Base-by-base conservation (phyloP, 2,888 invertebrate species). In the Lysandra bellargus region DNA sequence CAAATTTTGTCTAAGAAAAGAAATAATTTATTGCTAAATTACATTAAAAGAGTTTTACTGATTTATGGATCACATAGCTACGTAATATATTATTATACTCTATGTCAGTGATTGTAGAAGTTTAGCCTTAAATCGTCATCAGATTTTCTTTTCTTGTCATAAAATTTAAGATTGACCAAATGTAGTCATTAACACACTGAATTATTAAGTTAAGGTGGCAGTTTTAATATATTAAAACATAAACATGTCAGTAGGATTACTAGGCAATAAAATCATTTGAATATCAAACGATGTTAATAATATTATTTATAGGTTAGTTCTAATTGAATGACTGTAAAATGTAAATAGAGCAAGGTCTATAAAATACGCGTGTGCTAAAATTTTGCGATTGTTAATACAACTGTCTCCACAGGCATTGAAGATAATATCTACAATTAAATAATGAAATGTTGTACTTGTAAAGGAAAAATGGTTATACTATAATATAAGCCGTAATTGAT, bases 261-360 rank as follows among this genome's bases (percentile, higher is more conserved):
- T 57, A 14, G 53, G 57, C 33, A 76, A 76, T 76, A 57, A 57
- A 76, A 33, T 33, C 7, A 30, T 57, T 76, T 76, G 7, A 76
- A 76, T 57, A 33, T 76, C 57, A 44, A 75, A 75, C 14, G 12
- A 75, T 23, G 30, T 23, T 49, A 49, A 75, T 75, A 4, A 75
- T 75, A 44, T 49, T 44, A 75, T 44, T 75, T 12, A 75, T 75
- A 75, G 49, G 23, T 44, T 69, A 37, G 33, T 17, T 37, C 33
- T 33, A 37, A 69, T 37, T 69, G 14, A 69, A 69, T 69, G 69
- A 69, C 69, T 69, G 69, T 69, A 69, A 37, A 69, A 69, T 37
- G 4, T 37, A 69, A 69, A 69, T 69, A 4, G 69, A 37, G 33
- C 33, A 37, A 69, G 69, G 33, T 69, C 69, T 69, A 69, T 69